Evolutionary conservation across 1,140 invertebrate genomes (phyloP).

Genomic region (Drosophila sp.): DNA sequence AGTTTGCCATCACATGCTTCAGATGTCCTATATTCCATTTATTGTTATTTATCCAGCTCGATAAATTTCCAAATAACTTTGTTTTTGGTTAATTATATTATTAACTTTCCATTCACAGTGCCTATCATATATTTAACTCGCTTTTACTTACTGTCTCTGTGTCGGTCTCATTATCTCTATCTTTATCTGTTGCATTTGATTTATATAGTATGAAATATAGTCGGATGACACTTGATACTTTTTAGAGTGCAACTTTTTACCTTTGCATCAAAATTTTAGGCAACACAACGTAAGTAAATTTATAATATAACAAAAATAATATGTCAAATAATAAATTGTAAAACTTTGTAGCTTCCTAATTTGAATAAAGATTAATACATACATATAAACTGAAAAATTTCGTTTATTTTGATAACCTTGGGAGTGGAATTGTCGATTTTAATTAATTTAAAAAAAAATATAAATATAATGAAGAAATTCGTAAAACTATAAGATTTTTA

Average conservation of each 20-base stretch:
- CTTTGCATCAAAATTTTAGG: constrained; percentile 70
- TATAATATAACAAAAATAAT: constrained; percentile 48
- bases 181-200: constrained; percentile 11
- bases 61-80: not conserved
- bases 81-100: not conserved
- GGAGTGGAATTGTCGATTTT: not conserved
- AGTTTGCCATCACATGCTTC: constrained; percentile 9
- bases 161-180: constrained; percentile 42
- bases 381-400: constrained; percentile 21
- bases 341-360: constrained; percentile 81
- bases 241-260: constrained; percentile 69
- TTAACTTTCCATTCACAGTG: constrained; percentile 9
- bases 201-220: constrained; percentile 12
- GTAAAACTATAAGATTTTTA: too few relatives aligned
- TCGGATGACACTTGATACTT: constrained; percentile 49
- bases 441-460: too few relatives aligned
- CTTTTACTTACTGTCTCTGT: constrained; percentile 16
- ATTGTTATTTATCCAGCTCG: not conserved
- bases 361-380: constrained; percentile 74
- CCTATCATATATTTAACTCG: constrained; percentile 16
- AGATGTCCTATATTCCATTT: not conserved
- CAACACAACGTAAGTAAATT: constrained; percentile 60
- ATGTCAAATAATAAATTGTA: constrained; percentile 62
- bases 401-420: not conserved
- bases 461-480: too few relatives aligned